Evolutionary conservation across 2,113 vertebrate genomes (phyloP).

Genomic region (Sakesphorus luctuosus): DNA sequence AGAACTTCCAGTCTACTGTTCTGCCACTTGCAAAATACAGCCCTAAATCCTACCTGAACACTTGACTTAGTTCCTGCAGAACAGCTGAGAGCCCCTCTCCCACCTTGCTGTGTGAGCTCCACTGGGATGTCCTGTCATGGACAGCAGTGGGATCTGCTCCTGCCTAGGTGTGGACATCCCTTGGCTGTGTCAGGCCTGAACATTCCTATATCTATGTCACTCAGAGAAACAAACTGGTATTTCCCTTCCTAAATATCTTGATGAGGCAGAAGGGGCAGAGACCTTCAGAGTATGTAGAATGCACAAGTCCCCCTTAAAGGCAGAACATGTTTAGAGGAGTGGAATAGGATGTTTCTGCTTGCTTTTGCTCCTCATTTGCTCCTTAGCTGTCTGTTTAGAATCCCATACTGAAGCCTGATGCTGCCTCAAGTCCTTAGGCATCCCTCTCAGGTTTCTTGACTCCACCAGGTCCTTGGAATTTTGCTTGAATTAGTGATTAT

Average conservation of each 20-base stretch:
- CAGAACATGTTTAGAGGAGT: neutral
- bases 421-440: neutral
- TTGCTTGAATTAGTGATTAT: neutral
- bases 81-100: neutral
- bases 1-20: neutral
- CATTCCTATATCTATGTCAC: neutral
- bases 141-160: neutral
- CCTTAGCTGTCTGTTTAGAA: neutral
- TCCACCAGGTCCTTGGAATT: neutral
- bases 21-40: neutral
- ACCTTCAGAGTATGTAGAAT: fast-evolving
- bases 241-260: neutral
- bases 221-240: neutral
- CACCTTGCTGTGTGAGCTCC: neutral
- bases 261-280: neutral
- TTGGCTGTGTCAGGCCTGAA: neutral
- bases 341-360: neutral
- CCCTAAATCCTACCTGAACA: neutral
- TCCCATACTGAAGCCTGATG: neutral
- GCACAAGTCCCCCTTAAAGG: fast-evolving
- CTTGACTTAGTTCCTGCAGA: neutral
- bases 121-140: neutral
- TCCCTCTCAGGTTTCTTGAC: neutral
- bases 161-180: neutral
- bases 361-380: neutral